Base-by-base conservation (phyloP, 2,888 invertebrate species). In the Uloborus plumipes region DNA sequence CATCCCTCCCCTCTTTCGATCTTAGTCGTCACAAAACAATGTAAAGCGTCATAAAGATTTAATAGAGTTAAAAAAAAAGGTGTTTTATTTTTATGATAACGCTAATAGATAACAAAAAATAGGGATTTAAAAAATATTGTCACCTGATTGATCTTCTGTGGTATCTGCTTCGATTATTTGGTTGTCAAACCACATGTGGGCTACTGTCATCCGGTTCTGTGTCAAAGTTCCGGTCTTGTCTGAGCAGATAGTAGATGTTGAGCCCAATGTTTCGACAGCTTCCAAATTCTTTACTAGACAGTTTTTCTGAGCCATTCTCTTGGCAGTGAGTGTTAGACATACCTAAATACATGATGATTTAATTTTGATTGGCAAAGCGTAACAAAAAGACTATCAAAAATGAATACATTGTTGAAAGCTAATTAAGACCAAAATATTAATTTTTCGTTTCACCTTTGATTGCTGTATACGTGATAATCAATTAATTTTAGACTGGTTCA, bases 211-310 rank as follows among this genome's bases (percentile, higher is more conserved):
- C 88, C 98, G 92, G 92, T 99, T 99, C 91, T 99, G 99, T 26
- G 99, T 99, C 84, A 98, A 91, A 18, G 98, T 99, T 86, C 99
- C 99, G 86, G 99, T 99, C 91, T 99, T 99, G 90, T 99, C 99
- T 20, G 98, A 99, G 92, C 99, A 99, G 91, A 99, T 99, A 87
- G 98, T 99, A 85, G 98, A 98, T n/a, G 99, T 99, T 64, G 99
- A 99, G 75, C 99, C 99, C 78, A 99, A 92, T 61, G 99, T 99
- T 91, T 99, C 99, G 50, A 99, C 99, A 88, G 99, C 99, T 91
- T 99, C 98, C 91, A 99, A 92, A 91, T 99, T 99, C 93, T 99
- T 99, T 4, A 99, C 99, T 88, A 99, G 91, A 89, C 98, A 98
- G 91, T 98, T 99, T 92, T 98, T 98, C 86, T 95, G 96, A 86